A percentile compares a stretch with the other conserved stretches of the same genome.
These are phyloP conservation scores for Acropora tenuis DNA, from an alignment of 64 coral and sea anemone genomes.

Conservation along the genomic window DNA sequence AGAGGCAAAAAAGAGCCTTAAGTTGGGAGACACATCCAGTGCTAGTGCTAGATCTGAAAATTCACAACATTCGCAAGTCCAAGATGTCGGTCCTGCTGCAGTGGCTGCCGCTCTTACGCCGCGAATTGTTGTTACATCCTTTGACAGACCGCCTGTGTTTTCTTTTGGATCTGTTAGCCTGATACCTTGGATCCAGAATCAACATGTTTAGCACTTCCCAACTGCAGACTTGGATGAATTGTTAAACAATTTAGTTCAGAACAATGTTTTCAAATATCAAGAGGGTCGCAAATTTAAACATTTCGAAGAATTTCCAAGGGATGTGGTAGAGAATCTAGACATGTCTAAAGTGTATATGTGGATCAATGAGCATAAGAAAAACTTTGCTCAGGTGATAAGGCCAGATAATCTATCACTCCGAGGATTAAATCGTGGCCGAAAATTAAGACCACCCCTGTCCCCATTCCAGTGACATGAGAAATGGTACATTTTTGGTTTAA, in stretches of 20 bases:
- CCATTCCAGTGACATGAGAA: background rate
- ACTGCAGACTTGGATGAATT: slow-evolving; percentile 22
- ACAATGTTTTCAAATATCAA: slow-evolving; percentile 20
- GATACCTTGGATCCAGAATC: no score
- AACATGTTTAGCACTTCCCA: slow-evolving; percentile 13
- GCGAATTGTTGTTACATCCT: no score
- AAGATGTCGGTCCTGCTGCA: background rate
- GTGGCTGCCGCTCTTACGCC: no score
- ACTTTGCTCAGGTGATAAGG: background rate
- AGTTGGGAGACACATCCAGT: background rate
- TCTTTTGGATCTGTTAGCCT: no score
- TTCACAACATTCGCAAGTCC: background rate
- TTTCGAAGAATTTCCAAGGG: background rate
- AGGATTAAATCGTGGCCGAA: background rate
- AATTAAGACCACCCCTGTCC: background rate
- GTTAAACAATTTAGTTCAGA: slow-evolving; percentile 5
- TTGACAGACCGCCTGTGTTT: no score
- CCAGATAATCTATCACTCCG: background rate
- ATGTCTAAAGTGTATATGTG: slow-evolving; percentile 1
- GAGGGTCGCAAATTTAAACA: slow-evolving; percentile 2
- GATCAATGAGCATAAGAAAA: slow-evolving; percentile 23
- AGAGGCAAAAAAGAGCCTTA: background rate
- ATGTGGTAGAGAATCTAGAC: background rate
- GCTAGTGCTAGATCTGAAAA: background rate
- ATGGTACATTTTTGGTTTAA: background rate